A percentile compares a stretch with the other conserved stretches of the same genome.
Conservation (phyloP, 2,888 invertebrate genomes). For the Pristionchus entomophagus region DNA sequence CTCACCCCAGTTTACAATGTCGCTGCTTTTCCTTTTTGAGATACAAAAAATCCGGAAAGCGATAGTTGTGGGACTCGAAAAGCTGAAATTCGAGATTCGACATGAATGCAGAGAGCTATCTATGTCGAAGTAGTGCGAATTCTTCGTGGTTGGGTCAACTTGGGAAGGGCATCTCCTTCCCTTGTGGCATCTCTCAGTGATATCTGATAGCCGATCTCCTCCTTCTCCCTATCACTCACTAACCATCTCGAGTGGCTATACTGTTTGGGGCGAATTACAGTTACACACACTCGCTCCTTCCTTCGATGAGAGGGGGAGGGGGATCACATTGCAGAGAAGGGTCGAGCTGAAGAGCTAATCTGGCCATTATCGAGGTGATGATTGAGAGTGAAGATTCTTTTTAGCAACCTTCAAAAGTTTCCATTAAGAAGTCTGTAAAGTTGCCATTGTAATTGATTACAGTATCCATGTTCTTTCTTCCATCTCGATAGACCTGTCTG, state of each 20-base stretch:
- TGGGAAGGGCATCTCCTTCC: no score
- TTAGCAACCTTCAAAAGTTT: no score
- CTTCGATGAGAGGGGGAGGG: neutral
- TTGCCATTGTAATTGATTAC: no score
- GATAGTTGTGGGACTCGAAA: neutral
- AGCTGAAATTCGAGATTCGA: neutral
- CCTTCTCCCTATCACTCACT: slow-evolving; percentile 27
- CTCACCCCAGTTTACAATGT: neutral
- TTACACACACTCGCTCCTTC: neutral
- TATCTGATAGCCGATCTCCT: slow-evolving; percentile 24
- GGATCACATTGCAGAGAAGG: no score
- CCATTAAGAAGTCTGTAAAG: no score
- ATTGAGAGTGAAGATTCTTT: no score
- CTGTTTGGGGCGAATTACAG: slow-evolving; percentile 42
- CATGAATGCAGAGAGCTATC: neutral
- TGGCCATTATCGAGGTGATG: no score
- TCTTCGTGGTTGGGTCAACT: neutral
- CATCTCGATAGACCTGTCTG: no score
- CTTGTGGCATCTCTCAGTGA: neutral
- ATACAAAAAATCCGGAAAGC: neutral
- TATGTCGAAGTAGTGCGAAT: neutral
- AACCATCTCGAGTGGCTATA: slow-evolving; percentile 2
- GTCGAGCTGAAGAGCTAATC: no score
- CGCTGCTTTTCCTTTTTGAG: neutral
- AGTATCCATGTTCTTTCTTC: no score